Base-by-base conservation (phyloP, 2,797 vertebrate species). In the Sciaenops ocellatus region DNA sequence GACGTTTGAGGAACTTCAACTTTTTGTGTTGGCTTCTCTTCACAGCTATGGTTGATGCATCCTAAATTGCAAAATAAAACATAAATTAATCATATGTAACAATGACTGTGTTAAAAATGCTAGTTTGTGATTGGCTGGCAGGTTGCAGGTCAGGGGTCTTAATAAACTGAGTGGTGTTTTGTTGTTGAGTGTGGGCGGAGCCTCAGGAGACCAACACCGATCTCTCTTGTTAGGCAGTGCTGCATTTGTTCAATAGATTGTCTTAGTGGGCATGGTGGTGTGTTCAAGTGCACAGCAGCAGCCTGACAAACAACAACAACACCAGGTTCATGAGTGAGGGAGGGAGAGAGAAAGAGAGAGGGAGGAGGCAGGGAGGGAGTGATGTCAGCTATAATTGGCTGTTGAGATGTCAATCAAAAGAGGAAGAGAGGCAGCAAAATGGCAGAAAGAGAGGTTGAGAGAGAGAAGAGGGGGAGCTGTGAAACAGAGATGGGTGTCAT, bases 221-320 rank as follows among this genome's bases (percentile, higher is more conserved):
- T 4, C 8, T 30, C 52, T 34, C 56, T 71, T 56, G 50, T 50
- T 66, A 61, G 75, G 76, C 66, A 76, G 44, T 22, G 7, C 30
- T 55, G 16, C 13, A 9, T 44, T 42, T 46, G 6, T 28, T 34
- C 42, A 59, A 52, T 57, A 17, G 46, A 44, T 56, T 59, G 44
- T 46, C 8, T 46, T 52, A 60, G 62, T 63, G 73, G 42, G 60
- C 6, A 22, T 66, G 47, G 55, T 34, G 66, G 24, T 51, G 44
- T 30, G 1, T 71, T 68, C 17, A 67, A 68, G 51, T 62, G 63
- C 67, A 66, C 70, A 69, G 59, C 34, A 26, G 41, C 15, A 1
- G 30, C 11, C 64, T 59, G 57, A 56, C 63, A 69, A 69, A 82
- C 73, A 82, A 73, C 56, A 73, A 66, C 54, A 64, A 64, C 24